Base-by-base conservation (phyloP, 2,888 invertebrate species). In the Trissoscelio sp. region DNA sequence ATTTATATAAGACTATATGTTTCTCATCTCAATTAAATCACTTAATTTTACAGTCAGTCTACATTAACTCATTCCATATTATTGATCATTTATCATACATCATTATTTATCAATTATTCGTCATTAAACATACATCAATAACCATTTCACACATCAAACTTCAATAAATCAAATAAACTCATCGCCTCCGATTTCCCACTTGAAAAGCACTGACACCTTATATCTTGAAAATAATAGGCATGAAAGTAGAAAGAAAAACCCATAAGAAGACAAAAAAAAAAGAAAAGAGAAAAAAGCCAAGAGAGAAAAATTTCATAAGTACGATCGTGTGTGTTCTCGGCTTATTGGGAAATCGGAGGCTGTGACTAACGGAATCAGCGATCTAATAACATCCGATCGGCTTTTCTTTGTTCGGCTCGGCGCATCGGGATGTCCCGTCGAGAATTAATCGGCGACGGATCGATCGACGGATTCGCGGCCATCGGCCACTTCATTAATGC, bases 381-480 rank as follows among this genome's bases (percentile, higher is more conserved):
- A 58, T 72, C 78, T 79, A 79, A 79, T 79, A 79, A 72, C 78
- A 79, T 79, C 78, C 78, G 78, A 79, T 79, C 78, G 78, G 78
- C 78, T 57, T 51, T 78, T 70, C 78, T 78, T 78, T 78, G 78
- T 78, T 64, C 34, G 53, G 37, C 46, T 34, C 28, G 51, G 37
- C 39, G 57, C 31, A 57, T 72, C 72, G 72, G 79, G 79, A 72
- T 66, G 72, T 79, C 79, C 79, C 72, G 58, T 42, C 58, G 79
- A 70, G 82, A 79, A 82, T 82, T 82, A 82, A 82, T 82, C 75
- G 72, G 66, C 70, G 67, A 75, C 74, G 79, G 79, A 82, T 77
- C 66, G 75, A 74, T 79, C 64, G 62, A 69, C 67, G 53, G 60
- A 72, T 79, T 82, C 72, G 73, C 72, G 75, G 79, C 74, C 74